phyloP scores from a whole-genome alignment of 2,113 vertebrate species.

The Thalassoma bifasciatum region DNA sequence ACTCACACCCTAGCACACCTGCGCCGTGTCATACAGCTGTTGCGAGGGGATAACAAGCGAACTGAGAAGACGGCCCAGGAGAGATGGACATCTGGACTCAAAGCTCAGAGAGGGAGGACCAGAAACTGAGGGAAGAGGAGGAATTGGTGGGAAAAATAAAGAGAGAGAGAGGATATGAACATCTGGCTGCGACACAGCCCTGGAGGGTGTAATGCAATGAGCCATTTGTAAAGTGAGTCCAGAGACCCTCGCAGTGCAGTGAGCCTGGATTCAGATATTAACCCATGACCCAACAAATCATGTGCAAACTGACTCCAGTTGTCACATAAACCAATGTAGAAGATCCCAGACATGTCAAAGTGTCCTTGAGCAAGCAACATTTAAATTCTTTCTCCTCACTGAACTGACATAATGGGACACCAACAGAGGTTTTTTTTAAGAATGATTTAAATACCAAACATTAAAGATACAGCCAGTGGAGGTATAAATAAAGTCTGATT shows the following conservation, averaged over 20 bases:
- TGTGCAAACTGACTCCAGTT: too few relatives aligned
- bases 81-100: slow-evolving; percentile 66
- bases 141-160: slow-evolving; percentile 23
- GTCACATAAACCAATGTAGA: too few relatives aligned
- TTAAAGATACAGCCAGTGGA: too few relatives aligned
- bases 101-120: neutral
- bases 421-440: too few relatives aligned
- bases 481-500: too few relatives aligned
- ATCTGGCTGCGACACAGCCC: slow-evolving; percentile 58
- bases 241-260: neutral
- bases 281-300: neutral
- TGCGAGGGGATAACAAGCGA: slow-evolving; percentile 31
- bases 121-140: neutral
- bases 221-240: slow-evolving; percentile 41
- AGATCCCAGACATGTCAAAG: too few relatives aligned
- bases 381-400: too few relatives aligned
- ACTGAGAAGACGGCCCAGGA: slow-evolving; percentile 36
- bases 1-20: neutral
- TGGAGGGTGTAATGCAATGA: slow-evolving; percentile 37
- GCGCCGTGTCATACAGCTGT: slow-evolving; percentile 24
- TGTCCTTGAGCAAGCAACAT: too few relatives aligned
- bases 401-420: too few relatives aligned
- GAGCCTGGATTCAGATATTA: slow-evolving; percentile 5
- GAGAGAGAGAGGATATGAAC: slow-evolving; percentile 40
- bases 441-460: too few relatives aligned